Evolutionary conservation across 92 coral and sea anemone genomes (phyloP), one percentile per base, ranked within the genome.

Genomic region (Pocillopora meandrina): DNA sequence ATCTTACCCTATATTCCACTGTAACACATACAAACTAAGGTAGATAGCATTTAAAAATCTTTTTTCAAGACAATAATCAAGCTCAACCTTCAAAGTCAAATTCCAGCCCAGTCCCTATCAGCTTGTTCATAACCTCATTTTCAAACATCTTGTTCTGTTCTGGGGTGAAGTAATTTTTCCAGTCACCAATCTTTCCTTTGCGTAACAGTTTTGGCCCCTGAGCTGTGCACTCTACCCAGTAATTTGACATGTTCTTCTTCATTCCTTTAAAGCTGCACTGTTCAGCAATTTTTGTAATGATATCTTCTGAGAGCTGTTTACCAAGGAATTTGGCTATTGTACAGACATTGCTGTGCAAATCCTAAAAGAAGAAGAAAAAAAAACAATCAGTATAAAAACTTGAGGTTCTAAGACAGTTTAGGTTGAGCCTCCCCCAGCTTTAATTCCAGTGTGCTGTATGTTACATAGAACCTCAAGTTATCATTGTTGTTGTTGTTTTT

Each of bases 91-190:
- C 84, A 77, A 84, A 84, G 18, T 76, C 47, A 35, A 84, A 84
- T 12, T 12, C 56, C 0, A 84, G 82, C 11, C 83, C 88, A 33
- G 88, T 66, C 3, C 83, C 88, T 34, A 19, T 56, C 60, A 76
- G 69, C 82, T 84, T 70, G 58, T 68, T 60, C 82, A 84, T 15
- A 19, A 84, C 76, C 60, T 76, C 75, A 21, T 10, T 68, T 20
- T 84, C 76, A 56, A 84, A 84, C 58, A 23, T 69, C 7, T n/a
- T 11, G 8, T 84, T 61, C 61, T 66, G 56, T 18, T 84, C 88
- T 36, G 83, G 76, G 12, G 88, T 84, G 60, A 84, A 84, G 61
- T 84, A 84, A 58, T 84, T 84, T 60, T 65, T 76, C 88, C 88
- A 84, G 26, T 84, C 88, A 14, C 88, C 88, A 21, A 84, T 55